A percentile compares a stretch with the other conserved stretches of the same genome.
phyloP scores from a whole-genome alignment of 2,113 vertebrate genomes.

The Ariopsis seemanni region DNA sequence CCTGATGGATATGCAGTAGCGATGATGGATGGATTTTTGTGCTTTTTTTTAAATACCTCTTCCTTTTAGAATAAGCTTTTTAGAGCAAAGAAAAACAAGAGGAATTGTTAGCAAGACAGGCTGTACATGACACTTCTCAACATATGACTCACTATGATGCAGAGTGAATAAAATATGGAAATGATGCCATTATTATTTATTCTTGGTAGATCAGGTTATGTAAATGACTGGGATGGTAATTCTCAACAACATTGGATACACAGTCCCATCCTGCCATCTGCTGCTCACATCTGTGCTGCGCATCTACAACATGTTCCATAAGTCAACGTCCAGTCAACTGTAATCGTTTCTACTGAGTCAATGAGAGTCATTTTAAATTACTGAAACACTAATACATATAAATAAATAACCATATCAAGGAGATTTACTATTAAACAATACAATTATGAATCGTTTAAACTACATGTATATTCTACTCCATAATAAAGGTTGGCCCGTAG shows the following conservation, averaged over 20 bases:
- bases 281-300: constrained; percentile 15
- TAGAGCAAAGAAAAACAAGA: neutral
- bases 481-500: too few relatives aligned
- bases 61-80: neutral
- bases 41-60: neutral
- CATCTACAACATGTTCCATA: neutral
- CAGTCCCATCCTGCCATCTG: constrained; percentile 28
- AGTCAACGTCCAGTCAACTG: neutral
- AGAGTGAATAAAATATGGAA: neutral
- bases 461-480: neutral
- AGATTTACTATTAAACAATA: neutral
- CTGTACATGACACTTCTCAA: neutral
- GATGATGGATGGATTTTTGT: neutral
- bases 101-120: neutral
- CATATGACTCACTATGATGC: neutral
- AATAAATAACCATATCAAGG: neutral
- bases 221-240: neutral
- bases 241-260: neutral
- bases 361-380: neutral
- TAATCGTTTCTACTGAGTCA: neutral
- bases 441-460: neutral
- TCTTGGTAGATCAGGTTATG: neutral
- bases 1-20: too few relatives aligned
- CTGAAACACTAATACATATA: neutral
- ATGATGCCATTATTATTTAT: neutral